Conservation (phyloP, 2,113 vertebrate species). For the Anarrhichthys ocellatus region DNA sequence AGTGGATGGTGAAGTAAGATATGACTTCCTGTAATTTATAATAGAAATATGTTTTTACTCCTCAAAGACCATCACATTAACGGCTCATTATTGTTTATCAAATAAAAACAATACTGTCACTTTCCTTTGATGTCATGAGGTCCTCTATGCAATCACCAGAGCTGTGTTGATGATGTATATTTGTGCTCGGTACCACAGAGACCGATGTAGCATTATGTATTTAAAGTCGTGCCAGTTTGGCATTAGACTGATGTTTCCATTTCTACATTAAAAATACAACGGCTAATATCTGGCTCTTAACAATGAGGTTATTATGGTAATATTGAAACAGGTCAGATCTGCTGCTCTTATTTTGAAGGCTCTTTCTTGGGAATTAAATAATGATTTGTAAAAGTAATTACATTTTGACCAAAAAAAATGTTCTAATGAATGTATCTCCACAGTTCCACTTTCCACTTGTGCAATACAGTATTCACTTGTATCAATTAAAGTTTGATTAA, state of each 20-base stretch:
- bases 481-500: not conserved
- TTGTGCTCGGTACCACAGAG: not conserved
- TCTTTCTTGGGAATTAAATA: not conserved
- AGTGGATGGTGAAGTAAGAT: conserved; percentile 13
- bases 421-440: not conserved
- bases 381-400: not conserved
- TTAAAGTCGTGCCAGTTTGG: conserved; percentile 6
- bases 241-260: not conserved
- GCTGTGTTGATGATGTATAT: not conserved
- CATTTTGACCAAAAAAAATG: not conserved
- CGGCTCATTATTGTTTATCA: conserved; percentile 4
- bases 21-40: conserved; percentile 16
- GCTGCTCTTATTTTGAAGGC: not conserved
- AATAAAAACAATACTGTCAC: conserved; percentile 15
- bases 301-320: not conserved
- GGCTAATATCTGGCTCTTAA: not conserved
- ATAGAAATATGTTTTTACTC: conserved; percentile 4
- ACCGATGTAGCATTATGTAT: not conserved
- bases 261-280: not conserved
- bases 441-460: not conserved
- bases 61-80: conserved; percentile 12
- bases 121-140: not conserved
- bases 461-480: not conserved
- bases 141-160: not conserved
- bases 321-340: not conserved